Conservation (phyloP, 92 coral and sea anemone genomes). For the Porites evermanni region DNA sequence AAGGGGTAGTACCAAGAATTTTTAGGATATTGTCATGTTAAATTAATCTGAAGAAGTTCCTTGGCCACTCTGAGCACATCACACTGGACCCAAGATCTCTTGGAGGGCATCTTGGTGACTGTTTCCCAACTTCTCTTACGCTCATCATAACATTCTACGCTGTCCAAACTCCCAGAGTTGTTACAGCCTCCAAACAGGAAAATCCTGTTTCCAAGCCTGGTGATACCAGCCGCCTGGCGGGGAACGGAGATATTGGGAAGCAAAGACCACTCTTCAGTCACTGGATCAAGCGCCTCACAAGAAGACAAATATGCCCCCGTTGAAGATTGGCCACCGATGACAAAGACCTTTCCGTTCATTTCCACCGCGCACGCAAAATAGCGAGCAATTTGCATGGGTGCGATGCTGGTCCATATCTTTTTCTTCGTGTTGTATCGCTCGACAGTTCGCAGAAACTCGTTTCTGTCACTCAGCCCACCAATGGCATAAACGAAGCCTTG, state of each 20-base stretch:
- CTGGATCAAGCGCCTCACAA: constrained; percentile 68
- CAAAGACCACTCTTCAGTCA: constrained; percentile 62
- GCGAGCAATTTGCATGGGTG: constrained; percentile 76
- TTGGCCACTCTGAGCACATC: constrained; percentile 75
- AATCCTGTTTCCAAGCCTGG: constrained; percentile 65
- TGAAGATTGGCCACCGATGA: constrained; percentile 76
- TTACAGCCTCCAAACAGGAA: constrained; percentile 83
- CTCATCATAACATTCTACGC: constrained; percentile 75
- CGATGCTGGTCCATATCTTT: constrained; percentile 56
- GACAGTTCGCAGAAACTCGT: constrained; percentile 70
- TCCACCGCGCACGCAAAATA: constrained; percentile 74
- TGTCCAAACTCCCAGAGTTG: constrained; percentile 65
- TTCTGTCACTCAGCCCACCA: constrained; percentile 67
- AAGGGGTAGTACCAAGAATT: not conserved
- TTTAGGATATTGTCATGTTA: not conserved
- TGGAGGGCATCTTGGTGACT: constrained; percentile 73
- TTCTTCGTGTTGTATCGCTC: constrained; percentile 62
- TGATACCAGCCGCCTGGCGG: constrained; percentile 76
- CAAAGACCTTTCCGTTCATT: constrained; percentile 71
- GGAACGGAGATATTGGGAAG: constrained; percentile 50
- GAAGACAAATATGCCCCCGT: constrained; percentile 65
- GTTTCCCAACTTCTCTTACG: constrained; percentile 56
- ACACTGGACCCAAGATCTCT: constrained; percentile 75
- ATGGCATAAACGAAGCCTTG: constrained; percentile 60
- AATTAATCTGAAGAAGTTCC: constrained; percentile 38